These are phyloP conservation scores for Bostrychus sinensis DNA, from an alignment of 2,113 vertebrate genomes.

Conservation along the genomic window DNA sequence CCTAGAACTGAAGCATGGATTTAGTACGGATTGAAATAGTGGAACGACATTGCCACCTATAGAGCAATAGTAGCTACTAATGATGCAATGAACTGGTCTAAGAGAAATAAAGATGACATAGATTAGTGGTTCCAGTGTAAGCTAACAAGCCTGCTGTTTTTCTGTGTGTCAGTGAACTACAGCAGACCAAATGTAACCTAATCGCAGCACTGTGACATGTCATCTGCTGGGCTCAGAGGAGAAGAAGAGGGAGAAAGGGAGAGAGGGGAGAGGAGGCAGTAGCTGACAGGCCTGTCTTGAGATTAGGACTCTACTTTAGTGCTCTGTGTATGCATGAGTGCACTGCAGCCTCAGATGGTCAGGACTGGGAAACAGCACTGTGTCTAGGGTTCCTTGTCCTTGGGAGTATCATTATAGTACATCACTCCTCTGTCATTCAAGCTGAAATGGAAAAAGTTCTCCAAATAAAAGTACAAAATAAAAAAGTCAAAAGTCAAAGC, in stretches of 20 bases:
- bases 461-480: too few relatives aligned
- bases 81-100: not conserved
- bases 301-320: conserved; percentile 28
- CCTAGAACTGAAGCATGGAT: not conserved
- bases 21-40: not conserved
- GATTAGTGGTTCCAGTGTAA: conserved; percentile 12
- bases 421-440: too few relatives aligned
- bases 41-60: conserved; percentile 13
- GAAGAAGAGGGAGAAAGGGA: not conserved
- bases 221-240: conserved; percentile 49
- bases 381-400: not conserved
- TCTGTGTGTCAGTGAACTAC: conserved; percentile 39
- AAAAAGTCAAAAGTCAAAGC: too few relatives aligned
- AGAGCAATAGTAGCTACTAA: not conserved
- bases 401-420: not conserved
- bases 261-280: conserved; percentile 35
- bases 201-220: conserved; percentile 45
- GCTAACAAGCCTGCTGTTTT: conserved; percentile 48
- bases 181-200: conserved; percentile 47
- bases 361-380: not conserved
- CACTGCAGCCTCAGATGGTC: conserved; percentile 26
- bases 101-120: conserved; percentile 18
- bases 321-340: conserved; percentile 40
- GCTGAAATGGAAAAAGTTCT: too few relatives aligned
- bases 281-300: conserved; percentile 39